Evolutionary conservation across 2,888 invertebrate species (phyloP), one percentile per base, ranked within the genome.

Genomic region (Phlogophora meticulosa): DNA sequence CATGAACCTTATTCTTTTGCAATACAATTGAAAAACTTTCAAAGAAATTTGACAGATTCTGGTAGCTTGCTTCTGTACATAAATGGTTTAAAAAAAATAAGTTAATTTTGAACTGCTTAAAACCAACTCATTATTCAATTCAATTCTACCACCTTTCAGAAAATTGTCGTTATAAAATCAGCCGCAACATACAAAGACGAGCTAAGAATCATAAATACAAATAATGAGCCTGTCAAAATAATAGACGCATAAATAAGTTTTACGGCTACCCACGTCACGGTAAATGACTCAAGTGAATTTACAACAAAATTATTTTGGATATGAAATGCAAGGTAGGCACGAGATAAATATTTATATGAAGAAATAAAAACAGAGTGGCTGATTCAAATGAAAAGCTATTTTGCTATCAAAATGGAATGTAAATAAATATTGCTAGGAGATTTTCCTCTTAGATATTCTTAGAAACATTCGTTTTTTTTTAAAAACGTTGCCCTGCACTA

Each of bases 281-380:
- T n/a, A 22, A 57, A 70, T 48, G 52, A 57, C 34, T 62, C 7
- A 15, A 69, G 20, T 20, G 17, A 62, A 49, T 70, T 62, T 62
- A 70, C 46, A 45, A 62, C 59, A 22, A 49, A 57, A 43, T 40
- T 61, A 57, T 69, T 69, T 57, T 57, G n/a, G 38, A 15, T 58
- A 45, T 70, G 62, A 76, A 62, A 49, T 36, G 40, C n/a, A 53
- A 71, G 57, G 36, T 22, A 24, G 13, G 9, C 57, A 10, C 7
- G 17, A 62, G 34, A 73, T 76, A 76, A 73, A 76, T 63, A 58
- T 73, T 46, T 69, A 60, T 36, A 17, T 24, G 10, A 42, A 51
- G 38, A 49, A 56, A 68, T 55, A 56, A 69, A 75, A 72, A 24
- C 10, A 0, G n/a, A 69, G 17, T 53, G 40, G 2, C 13, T 17